These are phyloP conservation scores for Drosophila baimaii DNA, from an alignment of 1,140 invertebrate genomes.

Conservation along the genomic window DNA sequence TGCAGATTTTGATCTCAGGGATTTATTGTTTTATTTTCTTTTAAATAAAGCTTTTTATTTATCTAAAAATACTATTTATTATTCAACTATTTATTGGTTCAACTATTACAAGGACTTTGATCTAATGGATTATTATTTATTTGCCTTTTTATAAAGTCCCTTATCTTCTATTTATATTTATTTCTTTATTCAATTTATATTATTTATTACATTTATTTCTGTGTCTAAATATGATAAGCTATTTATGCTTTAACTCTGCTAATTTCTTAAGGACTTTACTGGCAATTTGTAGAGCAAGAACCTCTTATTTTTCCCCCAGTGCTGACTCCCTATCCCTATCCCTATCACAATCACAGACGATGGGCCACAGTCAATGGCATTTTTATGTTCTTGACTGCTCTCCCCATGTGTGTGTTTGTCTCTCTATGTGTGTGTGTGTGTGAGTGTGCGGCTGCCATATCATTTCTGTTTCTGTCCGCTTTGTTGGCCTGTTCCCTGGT, in stretches of 20 bases:
- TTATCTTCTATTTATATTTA: too few species aligned
- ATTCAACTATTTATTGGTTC: too few species aligned
- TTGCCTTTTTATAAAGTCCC: too few species aligned
- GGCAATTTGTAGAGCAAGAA: not conserved
- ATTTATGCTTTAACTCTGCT: not conserved
- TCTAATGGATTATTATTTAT: too few species aligned
- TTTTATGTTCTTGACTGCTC: conserved; percentile 63
- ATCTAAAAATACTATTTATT: too few species aligned
- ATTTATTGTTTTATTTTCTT: too few species aligned
- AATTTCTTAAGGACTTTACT: not conserved
- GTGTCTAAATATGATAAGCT: too few species aligned
- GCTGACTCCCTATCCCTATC: conserved; percentile 4
- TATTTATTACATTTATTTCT: too few species aligned
- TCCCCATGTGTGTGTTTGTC: conserved; percentile 33
- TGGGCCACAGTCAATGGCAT: conserved; percentile 64
- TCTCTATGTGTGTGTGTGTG: conserved; percentile 30
- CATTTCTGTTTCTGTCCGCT: conserved; percentile 28
- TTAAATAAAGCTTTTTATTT: too few species aligned
- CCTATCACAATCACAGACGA: conserved; percentile 53
- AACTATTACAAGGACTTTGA: too few species aligned
- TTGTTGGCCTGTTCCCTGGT: conserved; percentile 46
- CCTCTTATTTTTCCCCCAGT: not conserved
- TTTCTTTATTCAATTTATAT: too few species aligned
- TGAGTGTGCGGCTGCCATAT: conserved; percentile 31
- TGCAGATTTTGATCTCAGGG: too few species aligned